These are phyloP conservation scores for Apodemus sylvaticus DNA, from an alignment of 2,113 vertebrate genomes.

Conservation along the genomic window DNA sequence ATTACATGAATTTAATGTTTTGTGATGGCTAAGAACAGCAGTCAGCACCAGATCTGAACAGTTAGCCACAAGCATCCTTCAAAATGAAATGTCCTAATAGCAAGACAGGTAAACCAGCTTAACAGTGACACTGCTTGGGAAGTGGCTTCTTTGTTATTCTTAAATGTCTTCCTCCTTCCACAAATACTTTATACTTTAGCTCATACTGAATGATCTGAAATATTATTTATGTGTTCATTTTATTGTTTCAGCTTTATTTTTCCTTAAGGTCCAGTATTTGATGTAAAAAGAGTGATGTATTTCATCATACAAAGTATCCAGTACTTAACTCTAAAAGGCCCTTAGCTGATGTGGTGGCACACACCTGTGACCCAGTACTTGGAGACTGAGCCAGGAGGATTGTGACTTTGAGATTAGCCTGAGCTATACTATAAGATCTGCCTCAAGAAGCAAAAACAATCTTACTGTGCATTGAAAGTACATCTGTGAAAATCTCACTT, in stretches of 20 bases:
- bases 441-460: neutral
- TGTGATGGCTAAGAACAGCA: conserved; percentile 91
- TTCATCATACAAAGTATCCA: conserved; percentile 6
- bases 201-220: conserved; percentile 11
- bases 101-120: conserved; percentile 89
- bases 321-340: conserved; percentile 38
- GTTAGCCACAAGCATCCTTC: conserved; percentile 90
- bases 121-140: conserved; percentile 88
- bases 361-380: neutral
- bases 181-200: neutral
- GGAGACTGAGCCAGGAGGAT: neutral
- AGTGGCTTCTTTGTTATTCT: conserved; percentile 71
- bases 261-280: conserved; percentile 17
- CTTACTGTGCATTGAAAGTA: conserved; percentile 11
- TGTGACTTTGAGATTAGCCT: neutral
- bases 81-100: conserved; percentile 88
- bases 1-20: conserved; percentile 90
- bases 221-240: conserved; percentile 11
- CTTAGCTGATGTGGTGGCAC: neutral
- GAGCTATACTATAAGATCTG: neutral
- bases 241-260: conserved; percentile 35
- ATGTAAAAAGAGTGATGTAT: conserved; percentile 24
- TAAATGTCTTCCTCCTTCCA: neutral
- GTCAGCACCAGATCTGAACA: conserved; percentile 92
- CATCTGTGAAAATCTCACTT: neutral